phyloP scores from a whole-genome alignment of 2,888 invertebrate genomes.

The Meteorus cinctellus region DNA sequence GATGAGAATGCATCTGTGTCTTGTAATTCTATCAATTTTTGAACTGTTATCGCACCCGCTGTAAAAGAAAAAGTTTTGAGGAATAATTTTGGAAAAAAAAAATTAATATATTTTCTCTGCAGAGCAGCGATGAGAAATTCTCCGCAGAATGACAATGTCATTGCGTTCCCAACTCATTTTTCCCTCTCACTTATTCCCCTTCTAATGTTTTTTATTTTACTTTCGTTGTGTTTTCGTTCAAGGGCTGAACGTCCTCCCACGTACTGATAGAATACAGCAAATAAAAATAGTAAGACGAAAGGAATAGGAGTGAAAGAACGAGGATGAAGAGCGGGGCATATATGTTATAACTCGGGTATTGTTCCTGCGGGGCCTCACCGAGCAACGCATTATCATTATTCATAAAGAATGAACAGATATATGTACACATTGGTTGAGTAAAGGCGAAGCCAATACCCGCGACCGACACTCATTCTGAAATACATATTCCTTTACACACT shows the following conservation, averaged over 20 bases:
- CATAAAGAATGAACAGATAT: slow-evolving; percentile 58
- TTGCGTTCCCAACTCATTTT: neutral
- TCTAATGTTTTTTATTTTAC: too few relatives aligned
- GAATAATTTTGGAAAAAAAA: too few relatives aligned
- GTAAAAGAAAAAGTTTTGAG: too few relatives aligned
- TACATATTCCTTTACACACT: slow-evolving; percentile 23
- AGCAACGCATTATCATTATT: slow-evolving; percentile 65
- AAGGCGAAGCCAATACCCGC: slow-evolving; percentile 47
- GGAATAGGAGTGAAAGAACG: neutral
- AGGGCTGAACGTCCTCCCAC: slow-evolving; percentile 57
- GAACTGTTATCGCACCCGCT: too few relatives aligned
- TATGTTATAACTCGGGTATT: slow-evolving; percentile 67
- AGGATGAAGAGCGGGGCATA: slow-evolving; percentile 52
- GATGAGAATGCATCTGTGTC: too few relatives aligned
- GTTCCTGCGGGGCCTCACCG: slow-evolving; percentile 63
- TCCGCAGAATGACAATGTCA: too few relatives aligned
- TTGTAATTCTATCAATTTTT: too few relatives aligned
- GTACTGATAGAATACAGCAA: slow-evolving; percentile 45
- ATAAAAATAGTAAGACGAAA: neutral
- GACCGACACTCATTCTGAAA: slow-evolving; percentile 39
- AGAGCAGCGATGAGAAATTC: too few relatives aligned
- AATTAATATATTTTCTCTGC: too few relatives aligned
- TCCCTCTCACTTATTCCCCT: slow-evolving; percentile 3
- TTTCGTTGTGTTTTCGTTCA: slow-evolving; percentile 36
- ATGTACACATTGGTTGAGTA: slow-evolving; percentile 42